Evolutionary conservation across 1,140 invertebrate species (phyloP).

Genomic region (Yoshiicerus persimilis): DNA sequence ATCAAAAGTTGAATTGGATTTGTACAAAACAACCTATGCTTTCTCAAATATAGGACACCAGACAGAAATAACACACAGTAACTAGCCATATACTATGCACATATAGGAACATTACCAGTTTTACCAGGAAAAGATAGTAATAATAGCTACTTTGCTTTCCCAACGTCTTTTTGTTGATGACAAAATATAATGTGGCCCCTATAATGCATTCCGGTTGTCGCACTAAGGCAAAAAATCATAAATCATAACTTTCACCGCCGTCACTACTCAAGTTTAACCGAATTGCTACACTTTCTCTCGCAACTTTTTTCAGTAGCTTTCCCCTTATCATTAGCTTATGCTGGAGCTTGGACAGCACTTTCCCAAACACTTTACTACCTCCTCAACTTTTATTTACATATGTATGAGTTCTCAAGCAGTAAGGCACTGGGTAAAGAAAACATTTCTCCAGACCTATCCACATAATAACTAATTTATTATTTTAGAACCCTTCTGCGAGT

Average conservation of each 20-base stretch:
- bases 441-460: neutral
- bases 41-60: neutral
- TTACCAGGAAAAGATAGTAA: neutral
- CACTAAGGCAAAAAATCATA: slow-evolving; percentile 10
- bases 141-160: neutral
- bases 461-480: neutral
- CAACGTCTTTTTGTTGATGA: neutral
- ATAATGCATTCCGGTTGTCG: slow-evolving; percentile 15
- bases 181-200: neutral
- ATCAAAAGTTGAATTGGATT: slow-evolving; percentile 21
- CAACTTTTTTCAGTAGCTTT: neutral
- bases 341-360: neutral
- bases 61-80: neutral
- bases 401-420: neutral
- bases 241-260: slow-evolving; percentile 3
- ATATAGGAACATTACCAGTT: neutral
- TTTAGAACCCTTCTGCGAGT: too few species aligned
- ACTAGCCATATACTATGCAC: neutral
- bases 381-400: neutral
- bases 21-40: neutral
- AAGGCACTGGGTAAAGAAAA: neutral
- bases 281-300: neutral
- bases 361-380: neutral
- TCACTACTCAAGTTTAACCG: neutral
- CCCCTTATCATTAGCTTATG: neutral